Percentiles rank a stretch among this genome's conserved stretches.
Evolutionary conservation across 92 coral and sea anemone genomes (phyloP).

Genomic region (Epizoanthus stellaris): DNA sequence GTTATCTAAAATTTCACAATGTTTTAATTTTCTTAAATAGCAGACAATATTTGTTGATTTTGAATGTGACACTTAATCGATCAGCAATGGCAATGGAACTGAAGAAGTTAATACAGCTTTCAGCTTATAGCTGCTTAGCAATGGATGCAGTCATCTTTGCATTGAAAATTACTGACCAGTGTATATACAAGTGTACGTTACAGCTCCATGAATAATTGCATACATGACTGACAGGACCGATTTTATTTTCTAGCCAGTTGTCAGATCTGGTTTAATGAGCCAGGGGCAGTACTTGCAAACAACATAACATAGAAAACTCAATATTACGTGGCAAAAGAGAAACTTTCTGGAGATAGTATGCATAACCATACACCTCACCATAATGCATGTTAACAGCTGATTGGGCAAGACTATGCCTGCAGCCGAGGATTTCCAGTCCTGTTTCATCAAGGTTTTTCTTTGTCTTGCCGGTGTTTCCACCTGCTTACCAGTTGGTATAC

Average conservation of each 20-base stretch:
- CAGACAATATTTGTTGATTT: too few species aligned
- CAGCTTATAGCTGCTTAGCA: too few species aligned
- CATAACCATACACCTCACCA: conserved; percentile 62
- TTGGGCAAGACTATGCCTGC: conserved; percentile 55
- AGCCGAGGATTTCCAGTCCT: conserved; percentile 58
- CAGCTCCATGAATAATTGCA: too few species aligned
- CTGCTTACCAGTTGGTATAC: conserved; percentile 54
- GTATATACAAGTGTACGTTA: too few species aligned
- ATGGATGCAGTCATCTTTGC: too few species aligned
- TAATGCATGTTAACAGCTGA: conserved; percentile 56
- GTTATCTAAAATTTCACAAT: too few species aligned
- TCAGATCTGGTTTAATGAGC: conserved; percentile 33
- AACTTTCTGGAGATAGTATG: conserved; percentile 49
- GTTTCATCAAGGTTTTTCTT: conserved; percentile 53
- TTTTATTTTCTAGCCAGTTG: conserved; percentile 28
- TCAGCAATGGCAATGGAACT: too few species aligned
- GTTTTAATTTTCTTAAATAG: too few species aligned
- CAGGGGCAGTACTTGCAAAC: conserved; percentile 64
- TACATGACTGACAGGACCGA: too few species aligned
- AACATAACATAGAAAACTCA: conserved; percentile 49
- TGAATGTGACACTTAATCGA: too few species aligned
- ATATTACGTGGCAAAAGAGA: conserved; percentile 36
- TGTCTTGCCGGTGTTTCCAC: conserved; percentile 45
- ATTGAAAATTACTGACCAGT: too few species aligned
- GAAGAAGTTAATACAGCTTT: too few species aligned